These are phyloP conservation scores for Halisarca cf. caerulea DNA, from an alignment of 37 sponge, comb jelly and placozoan genomes.

Conservation along the genomic window DNA sequence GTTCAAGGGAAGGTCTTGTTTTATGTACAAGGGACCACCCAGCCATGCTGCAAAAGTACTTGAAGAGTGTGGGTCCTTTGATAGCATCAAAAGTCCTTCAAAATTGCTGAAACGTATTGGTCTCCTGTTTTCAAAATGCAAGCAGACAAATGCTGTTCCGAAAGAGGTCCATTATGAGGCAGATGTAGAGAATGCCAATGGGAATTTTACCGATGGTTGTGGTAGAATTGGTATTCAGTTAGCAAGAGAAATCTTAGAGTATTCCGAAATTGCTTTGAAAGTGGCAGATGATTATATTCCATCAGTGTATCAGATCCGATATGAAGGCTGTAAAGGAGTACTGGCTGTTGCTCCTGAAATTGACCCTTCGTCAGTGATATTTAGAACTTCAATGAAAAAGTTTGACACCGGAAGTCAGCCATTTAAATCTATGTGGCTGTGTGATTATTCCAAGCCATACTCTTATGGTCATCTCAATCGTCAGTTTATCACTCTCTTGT, in stretches of 20 bases:
- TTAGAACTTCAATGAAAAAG: slow-evolving; percentile 79
- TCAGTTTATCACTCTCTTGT: slow-evolving; percentile 80
- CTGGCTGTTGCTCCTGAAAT: slow-evolving; percentile 44
- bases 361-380: background rate
- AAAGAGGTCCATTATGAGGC: slow-evolving; percentile 32
- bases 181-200: slow-evolving; percentile 51
- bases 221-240: slow-evolving; percentile 50
- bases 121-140: slow-evolving; percentile 69
- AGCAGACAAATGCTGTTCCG: slow-evolving; percentile 34
- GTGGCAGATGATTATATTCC: slow-evolving; percentile 48
- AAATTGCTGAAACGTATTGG: slow-evolving; percentile 76
- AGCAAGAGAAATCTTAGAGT: slow-evolving; percentile 38
- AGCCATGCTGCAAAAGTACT: slow-evolving; percentile 23
- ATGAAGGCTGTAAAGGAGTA: slow-evolving; percentile 80
- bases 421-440: slow-evolving; percentile 58
- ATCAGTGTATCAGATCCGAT: slow-evolving; percentile 78
- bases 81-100: slow-evolving; percentile 48
- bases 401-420: slow-evolving; percentile 60
- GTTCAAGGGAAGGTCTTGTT: slow-evolving; percentile 60
- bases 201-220: slow-evolving; percentile 86
- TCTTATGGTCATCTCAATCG: slow-evolving; percentile 74
- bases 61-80: slow-evolving; percentile 58
- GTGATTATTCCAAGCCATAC: slow-evolving; percentile 72
- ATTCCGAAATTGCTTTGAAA: slow-evolving; percentile 6
- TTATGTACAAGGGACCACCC: slow-evolving; percentile 48